These are phyloP conservation scores for Protaetia brevitarsis DNA, from an alignment of 1,140 invertebrate genomes.

Conservation along the genomic window DNA sequence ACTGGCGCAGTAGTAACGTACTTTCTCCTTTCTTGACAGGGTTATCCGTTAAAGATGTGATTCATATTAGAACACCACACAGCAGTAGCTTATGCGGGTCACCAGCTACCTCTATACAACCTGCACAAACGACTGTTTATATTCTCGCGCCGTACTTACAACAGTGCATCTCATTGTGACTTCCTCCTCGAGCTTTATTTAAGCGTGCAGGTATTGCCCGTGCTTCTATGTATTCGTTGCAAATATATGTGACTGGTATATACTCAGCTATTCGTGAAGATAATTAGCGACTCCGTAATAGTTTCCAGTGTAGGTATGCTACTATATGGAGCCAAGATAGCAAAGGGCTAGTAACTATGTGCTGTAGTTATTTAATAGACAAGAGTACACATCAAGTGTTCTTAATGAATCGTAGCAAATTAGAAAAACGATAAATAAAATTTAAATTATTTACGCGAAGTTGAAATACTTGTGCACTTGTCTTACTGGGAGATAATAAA, in stretches of 20 bases:
- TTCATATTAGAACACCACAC: background rate
- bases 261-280: background rate
- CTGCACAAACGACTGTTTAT: background rate
- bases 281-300: slow-evolving; percentile 4
- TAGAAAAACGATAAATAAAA: background rate
- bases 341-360: too few species aligned
- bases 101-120: background rate
- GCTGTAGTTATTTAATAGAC: slow-evolving; percentile 15
- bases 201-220: background rate
- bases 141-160: background rate
- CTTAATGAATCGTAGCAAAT: background rate
- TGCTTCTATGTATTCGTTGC: background rate
- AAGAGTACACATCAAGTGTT: background rate
- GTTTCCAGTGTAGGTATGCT: background rate
- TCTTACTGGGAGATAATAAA: too few species aligned
- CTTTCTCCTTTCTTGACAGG: too few species aligned
- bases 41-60: background rate
- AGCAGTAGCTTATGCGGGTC: background rate
- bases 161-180: background rate
- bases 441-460: too few species aligned
- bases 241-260: background rate
- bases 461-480: too few species aligned
- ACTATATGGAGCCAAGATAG: background rate
- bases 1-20: too few species aligned
- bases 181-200: background rate